Evolutionary conservation across 2,113 vertebrate genomes (phyloP).

Genomic region (Propithecus coquereli): DNA sequence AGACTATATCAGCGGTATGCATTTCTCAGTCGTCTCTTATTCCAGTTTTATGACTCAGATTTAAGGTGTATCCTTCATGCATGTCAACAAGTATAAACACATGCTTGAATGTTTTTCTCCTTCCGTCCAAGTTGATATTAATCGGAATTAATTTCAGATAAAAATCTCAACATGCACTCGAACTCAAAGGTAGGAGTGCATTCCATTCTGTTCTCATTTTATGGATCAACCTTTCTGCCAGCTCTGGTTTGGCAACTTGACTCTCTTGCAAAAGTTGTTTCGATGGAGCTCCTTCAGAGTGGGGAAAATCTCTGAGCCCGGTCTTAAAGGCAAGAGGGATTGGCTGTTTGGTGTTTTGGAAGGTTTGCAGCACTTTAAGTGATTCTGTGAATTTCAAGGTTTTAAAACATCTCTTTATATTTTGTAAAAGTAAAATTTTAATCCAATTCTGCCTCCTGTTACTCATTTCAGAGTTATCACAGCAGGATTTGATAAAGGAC

Average conservation of each 20-base stretch:
- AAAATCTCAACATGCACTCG: conserved; percentile 44
- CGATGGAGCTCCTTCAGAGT: neutral
- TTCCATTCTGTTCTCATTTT: neutral
- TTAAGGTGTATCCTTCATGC: neutral
- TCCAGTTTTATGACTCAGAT: conserved; percentile 21
- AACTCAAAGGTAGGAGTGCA: neutral
- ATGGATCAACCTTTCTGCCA: neutral
- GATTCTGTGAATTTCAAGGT: conserved; percentile 16
- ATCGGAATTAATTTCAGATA: conserved; percentile 57
- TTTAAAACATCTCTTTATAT: conserved; percentile 1
- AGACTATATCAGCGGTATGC: neutral
- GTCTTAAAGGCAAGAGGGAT: neutral
- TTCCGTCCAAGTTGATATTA: conserved; percentile 35
- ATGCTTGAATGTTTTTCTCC: conserved; percentile 12
- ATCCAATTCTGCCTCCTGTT: neutral
- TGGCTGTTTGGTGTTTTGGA: neutral
- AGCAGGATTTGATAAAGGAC: neutral
- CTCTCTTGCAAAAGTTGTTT: neutral
- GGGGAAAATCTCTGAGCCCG: neutral
- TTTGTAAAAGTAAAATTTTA: conserved; percentile 21
- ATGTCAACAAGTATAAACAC: conserved; percentile 19
- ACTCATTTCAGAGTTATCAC: neutral
- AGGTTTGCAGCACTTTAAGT: neutral
- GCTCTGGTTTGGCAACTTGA: neutral
- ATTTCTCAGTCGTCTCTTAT: neutral